Percentiles rank a stretch among this genome's conserved stretches.
Evolutionary conservation across 2,113 vertebrate genomes (phyloP).

Genomic region (Hypocryptadius cinnamomeus): DNA sequence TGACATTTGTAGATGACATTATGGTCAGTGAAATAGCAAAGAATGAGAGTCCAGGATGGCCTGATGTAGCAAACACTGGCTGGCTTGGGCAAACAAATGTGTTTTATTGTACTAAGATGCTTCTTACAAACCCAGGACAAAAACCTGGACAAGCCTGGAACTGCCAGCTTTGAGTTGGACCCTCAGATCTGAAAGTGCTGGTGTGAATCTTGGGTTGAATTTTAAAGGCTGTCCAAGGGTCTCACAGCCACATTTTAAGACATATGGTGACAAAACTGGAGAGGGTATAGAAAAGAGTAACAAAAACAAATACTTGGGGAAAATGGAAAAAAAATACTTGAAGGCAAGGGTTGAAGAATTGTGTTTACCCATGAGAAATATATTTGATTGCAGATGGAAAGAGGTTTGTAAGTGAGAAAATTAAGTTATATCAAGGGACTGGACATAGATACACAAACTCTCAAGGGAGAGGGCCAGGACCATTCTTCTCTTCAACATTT

Average conservation of each 20-base stretch:
- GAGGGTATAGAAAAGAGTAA: neutral
- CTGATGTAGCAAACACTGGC: neutral
- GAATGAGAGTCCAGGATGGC: neutral
- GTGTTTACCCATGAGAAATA: neutral
- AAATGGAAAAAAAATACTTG: neutral
- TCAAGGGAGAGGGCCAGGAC: neutral
- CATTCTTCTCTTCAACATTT: neutral
- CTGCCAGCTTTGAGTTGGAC: neutral
- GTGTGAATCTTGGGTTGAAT: neutral
- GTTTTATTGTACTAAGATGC: neutral
- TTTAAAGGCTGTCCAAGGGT: neutral
- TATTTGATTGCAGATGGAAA: neutral
- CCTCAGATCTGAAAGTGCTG: neutral
- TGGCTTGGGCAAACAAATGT: neutral
- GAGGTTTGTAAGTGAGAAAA: neutral
- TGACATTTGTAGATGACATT: constrained; percentile 24
- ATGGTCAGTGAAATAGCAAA: neutral
- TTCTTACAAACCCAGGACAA: neutral
- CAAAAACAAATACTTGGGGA: neutral
- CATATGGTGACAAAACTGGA: neutral
- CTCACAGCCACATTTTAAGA: neutral
- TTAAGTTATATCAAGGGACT: neutral
- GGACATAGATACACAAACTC: neutral
- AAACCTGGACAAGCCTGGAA: neutral
- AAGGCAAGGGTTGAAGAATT: neutral